Evolutionary conservation across 2,888 invertebrate species (phyloP), one percentile per base, ranked within the genome.

Genomic region (Lottia gigantea): DNA sequence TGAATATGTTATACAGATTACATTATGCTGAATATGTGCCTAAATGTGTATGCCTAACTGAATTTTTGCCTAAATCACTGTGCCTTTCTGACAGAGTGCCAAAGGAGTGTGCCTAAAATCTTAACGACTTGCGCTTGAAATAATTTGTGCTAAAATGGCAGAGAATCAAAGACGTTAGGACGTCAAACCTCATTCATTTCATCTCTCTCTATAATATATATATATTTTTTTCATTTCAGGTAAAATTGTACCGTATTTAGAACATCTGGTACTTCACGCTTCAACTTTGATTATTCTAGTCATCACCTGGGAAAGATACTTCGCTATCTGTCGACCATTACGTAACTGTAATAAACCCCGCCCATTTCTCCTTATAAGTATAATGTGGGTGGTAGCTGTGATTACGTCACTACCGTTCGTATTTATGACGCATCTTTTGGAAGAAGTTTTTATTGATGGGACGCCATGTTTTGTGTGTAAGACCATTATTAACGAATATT

Each of bases 211-310:
- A 3, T 55, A 23, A 2, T 55, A 23, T 61, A 25, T n/a, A n/a
- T 6, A 26, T 26, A 16, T 66, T n/a, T 31, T 63, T 49, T 19
- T 71, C 76, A 91, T 78, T 90, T 45, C 91, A 96, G 97, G 96
- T 90, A 94, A 95, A 88, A 93, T 95, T 26, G 95, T 96, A 6
- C 96, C 96, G 0, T 96, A 96, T 87, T 93, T 96, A 74, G 96
- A 97, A 90, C 90, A 96, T 86, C 94, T 95, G 0, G 95, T 96
- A 26, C 95, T 95, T 2, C 95, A 96, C 88, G 95, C 96, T 40
- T 96, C 96, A 49, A 95, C 96, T 2, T 91, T 97, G 68, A 97
- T 96, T 49, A 96, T 97, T 83, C 90, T 97, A 83, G 96, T 96
- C 72, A 97, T 97, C 89, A 95, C 95, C 8, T 95, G 96, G 88